phyloP scores from a whole-genome alignment of 2,888 invertebrate species.

The Noctua pronuba region DNA sequence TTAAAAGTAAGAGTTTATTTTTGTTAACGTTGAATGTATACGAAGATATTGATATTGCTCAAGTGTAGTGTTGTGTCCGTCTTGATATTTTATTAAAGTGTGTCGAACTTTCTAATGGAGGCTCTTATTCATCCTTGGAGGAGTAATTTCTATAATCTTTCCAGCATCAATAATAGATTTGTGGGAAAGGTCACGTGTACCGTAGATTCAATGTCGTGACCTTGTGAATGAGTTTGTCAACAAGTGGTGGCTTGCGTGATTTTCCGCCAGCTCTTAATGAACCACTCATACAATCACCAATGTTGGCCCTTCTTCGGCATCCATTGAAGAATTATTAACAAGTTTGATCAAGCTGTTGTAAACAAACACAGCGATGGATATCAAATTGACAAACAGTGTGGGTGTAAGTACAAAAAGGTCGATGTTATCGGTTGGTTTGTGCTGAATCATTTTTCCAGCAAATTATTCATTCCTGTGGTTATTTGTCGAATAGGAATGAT shows the following conservation, averaged over 20 bases:
- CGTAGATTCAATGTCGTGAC: conserved; percentile 59
- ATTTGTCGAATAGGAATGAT: conserved; percentile 30
- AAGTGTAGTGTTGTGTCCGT: conserved; percentile 74
- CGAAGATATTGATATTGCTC: conserved; percentile 84
- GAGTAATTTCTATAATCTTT: conserved; percentile 20
- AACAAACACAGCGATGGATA: conserved; percentile 34
- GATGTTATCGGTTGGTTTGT: conserved; percentile 35
- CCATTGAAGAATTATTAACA: conserved; percentile 32
- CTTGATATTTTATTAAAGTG: conserved; percentile 83
- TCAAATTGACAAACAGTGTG: conserved; percentile 27
- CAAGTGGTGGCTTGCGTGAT: conserved; percentile 70
- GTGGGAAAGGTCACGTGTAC: conserved; percentile 46
- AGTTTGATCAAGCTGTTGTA: neutral
- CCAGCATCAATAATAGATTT: conserved; percentile 24
- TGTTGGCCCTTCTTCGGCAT: conserved; percentile 15
- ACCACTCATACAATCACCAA: conserved; percentile 17
- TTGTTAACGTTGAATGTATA: conserved; percentile 76
- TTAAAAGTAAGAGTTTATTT: conserved; percentile 76
- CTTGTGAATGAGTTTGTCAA: conserved; percentile 70
- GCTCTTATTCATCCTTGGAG: conserved; percentile 43
- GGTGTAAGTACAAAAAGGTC: conserved; percentile 15
- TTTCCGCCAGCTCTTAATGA: conserved; percentile 33
- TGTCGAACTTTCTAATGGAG: conserved; percentile 71
- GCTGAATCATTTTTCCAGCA: conserved; percentile 51
- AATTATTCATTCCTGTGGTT: conserved; percentile 33